phyloP scores from a whole-genome alignment of 2,113 vertebrate species.

The Alligator mississippiensis region DNA sequence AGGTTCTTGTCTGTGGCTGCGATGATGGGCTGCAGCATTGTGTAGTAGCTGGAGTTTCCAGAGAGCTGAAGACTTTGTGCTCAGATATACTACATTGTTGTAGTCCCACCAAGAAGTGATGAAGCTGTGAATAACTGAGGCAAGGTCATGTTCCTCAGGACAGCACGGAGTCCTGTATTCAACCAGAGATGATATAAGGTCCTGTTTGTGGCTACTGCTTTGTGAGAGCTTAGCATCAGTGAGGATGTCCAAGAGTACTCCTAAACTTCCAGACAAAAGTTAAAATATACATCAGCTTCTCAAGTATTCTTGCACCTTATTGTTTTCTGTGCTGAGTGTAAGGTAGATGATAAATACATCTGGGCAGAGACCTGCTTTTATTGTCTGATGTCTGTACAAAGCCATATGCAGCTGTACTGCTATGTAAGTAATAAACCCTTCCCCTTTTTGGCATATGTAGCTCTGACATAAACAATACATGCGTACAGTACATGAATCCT shows the following conservation, averaged over 20 bases:
- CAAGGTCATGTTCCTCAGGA: neutral
- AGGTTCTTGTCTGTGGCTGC: too few relatives aligned
- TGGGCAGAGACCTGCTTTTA: fast-evolving
- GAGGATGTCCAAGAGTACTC: fast-evolving
- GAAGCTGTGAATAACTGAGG: neutral
- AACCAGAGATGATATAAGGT: neutral
- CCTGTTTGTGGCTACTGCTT: fast-evolving
- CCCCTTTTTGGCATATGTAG: neutral
- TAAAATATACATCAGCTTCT: fast-evolving
- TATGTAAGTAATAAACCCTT: neutral
- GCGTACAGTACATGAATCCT: neutral
- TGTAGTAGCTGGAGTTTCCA: neutral
- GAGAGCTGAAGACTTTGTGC: fast-evolving
- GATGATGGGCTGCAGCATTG: neutral
- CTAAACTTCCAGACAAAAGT: fast-evolving
- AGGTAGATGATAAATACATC: neutral
- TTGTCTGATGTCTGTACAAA: neutral
- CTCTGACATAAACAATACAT: neutral
- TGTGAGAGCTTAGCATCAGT: neutral
- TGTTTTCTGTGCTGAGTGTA: neutral
- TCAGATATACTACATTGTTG: neutral
- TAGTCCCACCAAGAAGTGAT: neutral
- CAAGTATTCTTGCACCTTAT: neutral
- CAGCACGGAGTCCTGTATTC: neutral
- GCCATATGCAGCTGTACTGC: fast-evolving